Base-by-base conservation (phyloP, 2,797 vertebrate species). In the Syncerus caffer region DNA sequence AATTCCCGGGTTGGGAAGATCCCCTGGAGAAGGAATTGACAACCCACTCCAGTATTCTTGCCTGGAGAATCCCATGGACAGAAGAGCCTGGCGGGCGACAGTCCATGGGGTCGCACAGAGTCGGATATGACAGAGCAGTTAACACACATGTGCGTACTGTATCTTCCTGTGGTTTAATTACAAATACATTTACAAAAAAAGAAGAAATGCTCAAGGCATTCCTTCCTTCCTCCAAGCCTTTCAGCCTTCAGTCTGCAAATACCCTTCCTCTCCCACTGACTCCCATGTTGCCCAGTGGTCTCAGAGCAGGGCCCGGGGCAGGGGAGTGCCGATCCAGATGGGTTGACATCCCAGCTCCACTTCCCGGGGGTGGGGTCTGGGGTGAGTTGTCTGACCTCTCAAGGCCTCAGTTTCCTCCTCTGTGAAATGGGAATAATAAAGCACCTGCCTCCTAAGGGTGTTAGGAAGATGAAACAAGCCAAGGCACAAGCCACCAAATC, bases 121-220 rank as follows among this genome's bases (percentile, higher is more conserved):
- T 38, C 17, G 2, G 64, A 12, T 19, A 23, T 2, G 19, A 38
- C n/a, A 38, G 10, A 23, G 34, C 19, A 12, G 34, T 3, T 23
- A 23, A 71, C 67, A 71, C 64, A 71, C 64, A 23, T 34, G 21
- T 1, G 19, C 4, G 1, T 12, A 97, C 98, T 98, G 97, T 97
- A 97, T 96, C 95, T 91, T 98, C 96, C 93, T 57, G 78, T 95
- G 93, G 97, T 97, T 98, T 98, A 99, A 98, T 97, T 78, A 67
- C 87, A 90, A 98, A 96, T 96, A 71, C 85, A 78, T 95, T 96
- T 4, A 42, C 53, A 96, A 47, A 17, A 11, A 45, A 45, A 29
- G 34, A 38, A 38, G 16, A 50, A 19, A 11, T 0, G 45, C 27
- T 50, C 76, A 31, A 1, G 8, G 76, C 45, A 31, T 31, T 19